A percentile compares a stretch with the other conserved stretches of the same genome.
Conservation (phyloP, 2,888 invertebrate genomes). For the Megastigmus dorsalis region DNA sequence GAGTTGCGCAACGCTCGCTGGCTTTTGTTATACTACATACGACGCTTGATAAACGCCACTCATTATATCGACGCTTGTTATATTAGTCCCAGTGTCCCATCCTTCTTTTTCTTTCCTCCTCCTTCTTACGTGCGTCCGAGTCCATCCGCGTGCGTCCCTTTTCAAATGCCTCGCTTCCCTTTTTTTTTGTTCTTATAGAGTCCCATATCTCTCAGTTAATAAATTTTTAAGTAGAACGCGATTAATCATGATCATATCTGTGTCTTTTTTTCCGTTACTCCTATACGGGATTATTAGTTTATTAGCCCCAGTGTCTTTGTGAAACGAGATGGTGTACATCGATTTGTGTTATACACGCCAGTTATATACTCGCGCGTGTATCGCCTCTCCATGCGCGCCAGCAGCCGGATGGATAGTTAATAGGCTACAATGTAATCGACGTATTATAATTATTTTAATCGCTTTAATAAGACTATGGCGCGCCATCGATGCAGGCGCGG, state of each 20-base stretch:
- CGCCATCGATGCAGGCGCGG: too few species aligned
- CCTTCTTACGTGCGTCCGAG: too few species aligned
- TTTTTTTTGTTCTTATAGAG: too few species aligned
- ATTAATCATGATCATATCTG: conserved; percentile 50
- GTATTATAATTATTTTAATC: conserved; percentile 48
- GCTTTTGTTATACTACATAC: conserved; percentile 25
- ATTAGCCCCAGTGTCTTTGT: background rate
- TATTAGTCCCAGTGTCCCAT: too few species aligned
- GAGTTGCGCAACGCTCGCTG: background rate
- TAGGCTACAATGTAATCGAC: conserved; percentile 35
- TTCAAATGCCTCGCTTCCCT: background rate
- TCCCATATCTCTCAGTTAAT: conserved; percentile 9
- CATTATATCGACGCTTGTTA: conserved; percentile 19
- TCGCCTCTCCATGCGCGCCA: conserved; percentile 4
- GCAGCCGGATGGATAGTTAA: conserved; percentile 30
- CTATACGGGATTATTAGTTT: conserved; percentile 27
- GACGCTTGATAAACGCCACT: conserved; percentile 38
- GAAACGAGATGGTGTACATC: background rate
- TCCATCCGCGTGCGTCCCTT: background rate
- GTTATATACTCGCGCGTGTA: background rate
- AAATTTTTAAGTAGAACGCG: conserved; percentile 38
- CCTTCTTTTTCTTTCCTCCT: too few species aligned
- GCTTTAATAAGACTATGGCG: conserved; percentile 49
- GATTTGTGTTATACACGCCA: conserved; percentile 9
- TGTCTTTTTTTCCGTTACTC: conserved; percentile 22